phyloP scores from a whole-genome alignment of 1,140 invertebrate species.

The Antheraea mylitta region DNA sequence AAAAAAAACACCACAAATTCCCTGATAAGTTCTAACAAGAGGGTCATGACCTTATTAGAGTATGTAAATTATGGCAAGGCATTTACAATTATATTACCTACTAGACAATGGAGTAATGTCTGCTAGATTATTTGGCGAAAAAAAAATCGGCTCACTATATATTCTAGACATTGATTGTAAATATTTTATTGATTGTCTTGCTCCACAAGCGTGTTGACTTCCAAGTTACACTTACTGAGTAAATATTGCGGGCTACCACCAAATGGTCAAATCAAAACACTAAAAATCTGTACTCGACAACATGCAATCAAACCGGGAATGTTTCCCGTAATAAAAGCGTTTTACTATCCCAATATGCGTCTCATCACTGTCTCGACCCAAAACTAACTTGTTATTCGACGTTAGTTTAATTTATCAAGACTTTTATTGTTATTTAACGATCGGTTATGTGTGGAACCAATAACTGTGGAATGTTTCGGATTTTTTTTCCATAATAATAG shows the following conservation, averaged over 20 bases:
- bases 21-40: too few species aligned
- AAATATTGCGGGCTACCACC: conserved; percentile 5
- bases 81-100: too few species aligned
- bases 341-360: conserved; percentile 63
- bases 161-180: too few species aligned
- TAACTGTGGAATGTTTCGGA: neutral
- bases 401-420: conserved; percentile 59
- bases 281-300: conserved; percentile 12
- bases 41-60: too few species aligned
- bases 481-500: neutral
- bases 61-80: too few species aligned
- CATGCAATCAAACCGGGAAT: conserved; percentile 39
- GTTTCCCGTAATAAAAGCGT: conserved; percentile 57
- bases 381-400: conserved; percentile 63
- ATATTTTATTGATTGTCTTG: too few species aligned
- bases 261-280: conserved; percentile 11
- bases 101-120: too few species aligned
- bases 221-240: conserved; percentile 1
- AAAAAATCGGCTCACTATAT: too few species aligned
- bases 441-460: conserved; percentile 18
- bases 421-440: conserved; percentile 65
- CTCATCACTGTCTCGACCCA: conserved; percentile 49
- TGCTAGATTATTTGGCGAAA: too few species aligned
- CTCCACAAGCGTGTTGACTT: neutral
- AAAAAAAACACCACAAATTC: too few species aligned